A percentile compares a stretch with the other conserved stretches of the same genome.
These are phyloP conservation scores for Micrasema longulum DNA, from an alignment of 1,140 invertebrate species.

Conservation along the genomic window DNA sequence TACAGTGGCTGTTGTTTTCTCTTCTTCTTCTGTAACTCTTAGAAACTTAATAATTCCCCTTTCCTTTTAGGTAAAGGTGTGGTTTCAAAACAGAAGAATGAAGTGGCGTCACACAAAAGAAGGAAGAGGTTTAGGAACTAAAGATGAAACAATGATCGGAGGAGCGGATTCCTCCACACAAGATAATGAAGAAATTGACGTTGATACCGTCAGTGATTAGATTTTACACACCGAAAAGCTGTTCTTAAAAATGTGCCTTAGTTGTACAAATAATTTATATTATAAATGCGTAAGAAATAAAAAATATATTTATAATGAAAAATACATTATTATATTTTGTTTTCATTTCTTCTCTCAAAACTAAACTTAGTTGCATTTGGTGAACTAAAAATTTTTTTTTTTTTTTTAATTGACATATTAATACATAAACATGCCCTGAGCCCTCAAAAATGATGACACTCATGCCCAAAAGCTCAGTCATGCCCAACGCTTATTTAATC, in stretches of 20 bases:
- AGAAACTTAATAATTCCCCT: background rate
- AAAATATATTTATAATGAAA: too few relatives aligned
- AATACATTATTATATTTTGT: too few relatives aligned
- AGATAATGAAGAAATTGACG: constrained; percentile 66
- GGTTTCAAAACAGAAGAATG: constrained; percentile 95
- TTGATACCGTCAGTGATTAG: constrained; percentile 66
- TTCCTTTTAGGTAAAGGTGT: constrained; percentile 83
- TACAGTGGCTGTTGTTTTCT: too few relatives aligned
- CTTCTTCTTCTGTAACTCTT: background rate
- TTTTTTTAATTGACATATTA: too few relatives aligned
- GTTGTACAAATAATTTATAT: background rate
- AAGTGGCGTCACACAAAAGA: constrained; percentile 91
- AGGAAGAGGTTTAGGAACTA: constrained; percentile 60
- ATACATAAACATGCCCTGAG: too few relatives aligned
- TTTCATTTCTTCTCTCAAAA: too few relatives aligned
- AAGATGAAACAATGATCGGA: constrained; percentile 47
- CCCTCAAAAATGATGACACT: too few relatives aligned
- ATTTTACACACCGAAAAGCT: background rate
- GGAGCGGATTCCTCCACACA: constrained; percentile 61
- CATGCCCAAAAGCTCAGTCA: too few relatives aligned
- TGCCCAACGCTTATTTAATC: too few relatives aligned
- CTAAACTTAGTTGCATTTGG: too few relatives aligned
- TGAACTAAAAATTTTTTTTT: too few relatives aligned
- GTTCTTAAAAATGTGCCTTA: constrained; percentile 11
- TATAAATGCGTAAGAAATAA: background rate